phyloP scores from a whole-genome alignment of 2,888 invertebrate genomes.

The Stenotaenia linearis region DNA sequence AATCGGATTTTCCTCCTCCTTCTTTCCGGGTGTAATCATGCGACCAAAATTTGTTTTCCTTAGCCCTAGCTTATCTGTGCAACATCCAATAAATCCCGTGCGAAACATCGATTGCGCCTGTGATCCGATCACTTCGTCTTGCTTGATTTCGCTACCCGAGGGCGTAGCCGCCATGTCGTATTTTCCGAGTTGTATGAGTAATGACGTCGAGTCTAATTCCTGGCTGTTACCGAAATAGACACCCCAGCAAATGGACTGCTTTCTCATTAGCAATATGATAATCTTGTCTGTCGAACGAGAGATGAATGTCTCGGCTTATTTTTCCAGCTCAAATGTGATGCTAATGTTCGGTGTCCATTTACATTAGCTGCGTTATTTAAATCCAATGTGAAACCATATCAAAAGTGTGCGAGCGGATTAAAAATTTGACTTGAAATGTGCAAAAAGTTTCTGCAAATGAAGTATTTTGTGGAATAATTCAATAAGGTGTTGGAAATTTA shows the following conservation, averaged over 20 bases:
- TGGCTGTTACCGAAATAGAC: background rate
- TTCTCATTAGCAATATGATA: background rate
- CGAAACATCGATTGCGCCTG: constrained; percentile 9
- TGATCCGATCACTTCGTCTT: background rate
- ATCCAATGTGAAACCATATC: background rate
- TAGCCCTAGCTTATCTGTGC: constrained; percentile 9
- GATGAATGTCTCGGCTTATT: background rate
- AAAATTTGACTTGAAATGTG: background rate
- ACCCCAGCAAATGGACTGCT: background rate
- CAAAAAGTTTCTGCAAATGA: background rate
- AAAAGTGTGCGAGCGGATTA: background rate
- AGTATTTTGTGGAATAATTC: too few relatives aligned
- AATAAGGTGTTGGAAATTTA: too few relatives aligned
- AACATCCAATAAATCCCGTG: constrained; percentile 9
- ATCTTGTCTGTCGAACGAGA: background rate
- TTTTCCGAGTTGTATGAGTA: background rate
- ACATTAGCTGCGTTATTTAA: background rate
- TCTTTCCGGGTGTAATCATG: constrained; percentile 4
- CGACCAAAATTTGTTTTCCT: constrained; percentile 9
- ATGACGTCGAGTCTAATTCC: background rate
- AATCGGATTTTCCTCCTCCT: background rate
- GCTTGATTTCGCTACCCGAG: background rate
- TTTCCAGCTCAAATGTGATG: background rate
- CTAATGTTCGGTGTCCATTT: background rate
- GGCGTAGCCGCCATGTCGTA: background rate